Percentiles rank a stretch among this genome's conserved stretches.
Conservation (phyloP, 2,888 invertebrate species). For the Epirrhoe alternata region DNA sequence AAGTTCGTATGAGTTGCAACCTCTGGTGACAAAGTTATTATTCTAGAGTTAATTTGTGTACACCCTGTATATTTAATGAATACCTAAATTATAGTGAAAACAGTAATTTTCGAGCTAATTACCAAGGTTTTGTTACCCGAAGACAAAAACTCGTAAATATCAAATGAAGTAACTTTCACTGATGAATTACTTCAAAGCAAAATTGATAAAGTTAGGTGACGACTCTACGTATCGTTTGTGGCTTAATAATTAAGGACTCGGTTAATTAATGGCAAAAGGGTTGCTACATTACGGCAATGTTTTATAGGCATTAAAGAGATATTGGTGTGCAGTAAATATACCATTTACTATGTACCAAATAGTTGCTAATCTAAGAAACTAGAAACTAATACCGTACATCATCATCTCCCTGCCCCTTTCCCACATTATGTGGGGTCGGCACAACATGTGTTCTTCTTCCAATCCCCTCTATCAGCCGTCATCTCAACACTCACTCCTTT, state of each 20-base stretch:
- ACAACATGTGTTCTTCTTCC: too few relatives aligned
- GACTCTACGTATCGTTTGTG: slow-evolving; percentile 28
- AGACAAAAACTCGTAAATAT: slow-evolving; percentile 38
- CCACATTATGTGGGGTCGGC: too few relatives aligned
- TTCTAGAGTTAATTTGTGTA: not conserved
- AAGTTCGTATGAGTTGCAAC: not conserved
- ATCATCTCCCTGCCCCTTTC: too few relatives aligned
- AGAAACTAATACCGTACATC: too few relatives aligned
- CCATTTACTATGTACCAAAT: not conserved
- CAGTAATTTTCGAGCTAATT: slow-evolving; percentile 48
- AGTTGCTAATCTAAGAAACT: too few relatives aligned
- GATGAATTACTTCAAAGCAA: slow-evolving; percentile 41
- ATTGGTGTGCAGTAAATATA: not conserved
- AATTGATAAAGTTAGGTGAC: slow-evolving; percentile 49
- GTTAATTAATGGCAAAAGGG: slow-evolving; percentile 43
- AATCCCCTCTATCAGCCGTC: too few relatives aligned
- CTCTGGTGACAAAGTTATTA: not conserved
- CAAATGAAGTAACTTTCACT: slow-evolving; percentile 36
- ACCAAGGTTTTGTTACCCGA: slow-evolving; percentile 36
- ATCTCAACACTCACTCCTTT: too few relatives aligned
- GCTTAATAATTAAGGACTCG: slow-evolving; percentile 39
- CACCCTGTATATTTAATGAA: not conserved
- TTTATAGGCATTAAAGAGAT: not conserved
- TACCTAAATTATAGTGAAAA: slow-evolving; percentile 30
- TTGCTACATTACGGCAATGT: not conserved